These are phyloP conservation scores for Microtus ochrogaster DNA, from an alignment of 2,113 vertebrate species.

Conservation along the genomic window DNA sequence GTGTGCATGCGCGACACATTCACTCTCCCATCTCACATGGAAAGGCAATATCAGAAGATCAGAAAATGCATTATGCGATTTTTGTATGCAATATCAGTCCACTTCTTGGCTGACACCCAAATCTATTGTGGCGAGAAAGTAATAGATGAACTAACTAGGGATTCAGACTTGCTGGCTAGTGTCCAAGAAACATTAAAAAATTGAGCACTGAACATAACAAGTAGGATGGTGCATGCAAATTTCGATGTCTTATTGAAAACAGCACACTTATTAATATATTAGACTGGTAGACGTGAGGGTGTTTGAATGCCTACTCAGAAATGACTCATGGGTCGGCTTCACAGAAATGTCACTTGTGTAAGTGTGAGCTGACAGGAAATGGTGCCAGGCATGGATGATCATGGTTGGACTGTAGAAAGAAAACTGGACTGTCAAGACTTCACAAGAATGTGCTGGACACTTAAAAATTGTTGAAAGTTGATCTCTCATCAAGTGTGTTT, in stretches of 20 bases:
- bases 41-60: conserved; percentile 81
- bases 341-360: conserved; percentile 77
- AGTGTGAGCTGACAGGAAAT: conserved; percentile 63
- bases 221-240: conserved; percentile 88
- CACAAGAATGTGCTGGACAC: background rate
- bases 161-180: conserved; percentile 88
- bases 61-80: conserved; percentile 78
- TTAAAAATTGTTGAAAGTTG: background rate
- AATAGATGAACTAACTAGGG: conserved; percentile 90
- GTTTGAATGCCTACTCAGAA: conserved; percentile 82
- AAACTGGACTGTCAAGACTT: background rate
- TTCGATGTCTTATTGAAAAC: conserved; percentile 89
- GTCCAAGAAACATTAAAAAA: conserved; percentile 89
- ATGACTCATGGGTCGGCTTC: conserved; percentile 78
- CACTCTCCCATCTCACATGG: conserved; percentile 15
- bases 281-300: conserved; percentile 81
- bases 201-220: conserved; percentile 88
- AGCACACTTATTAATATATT: conserved; percentile 89
- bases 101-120: conserved; percentile 87
- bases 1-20: background rate
- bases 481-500: background rate
- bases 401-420: conserved; percentile 11
- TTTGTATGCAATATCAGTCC: conserved; percentile 88
- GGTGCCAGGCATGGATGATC: conserved; percentile 21
- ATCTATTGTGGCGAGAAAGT: conserved; percentile 89